Evolutionary conservation across 2,113 vertebrate genomes (phyloP).

Genomic region (Phrynosoma blainvillii): DNA sequence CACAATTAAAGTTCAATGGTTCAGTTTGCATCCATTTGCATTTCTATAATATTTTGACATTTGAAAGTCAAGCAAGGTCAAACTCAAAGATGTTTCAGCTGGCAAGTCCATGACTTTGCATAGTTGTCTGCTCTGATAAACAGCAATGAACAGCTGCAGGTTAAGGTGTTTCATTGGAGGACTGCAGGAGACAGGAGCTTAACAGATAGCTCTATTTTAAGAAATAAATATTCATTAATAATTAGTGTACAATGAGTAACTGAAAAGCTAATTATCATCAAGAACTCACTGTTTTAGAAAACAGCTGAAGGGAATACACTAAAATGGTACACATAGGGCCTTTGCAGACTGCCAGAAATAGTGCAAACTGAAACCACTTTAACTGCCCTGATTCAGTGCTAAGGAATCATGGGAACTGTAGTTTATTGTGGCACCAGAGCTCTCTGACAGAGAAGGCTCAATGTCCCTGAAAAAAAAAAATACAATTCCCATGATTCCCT

Average conservation of each 20-base stretch:
- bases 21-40: not conserved
- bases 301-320: too few relatives aligned
- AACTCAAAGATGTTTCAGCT: not conserved
- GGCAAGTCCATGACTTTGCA: not conserved
- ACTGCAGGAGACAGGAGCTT: not conserved
- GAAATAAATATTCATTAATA: not conserved
- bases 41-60: not conserved
- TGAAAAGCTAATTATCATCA: not conserved
- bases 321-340: too few relatives aligned
- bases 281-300: not conserved
- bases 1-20: not conserved
- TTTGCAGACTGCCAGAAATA: too few relatives aligned
- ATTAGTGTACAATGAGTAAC: not conserved
- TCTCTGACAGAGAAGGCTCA: too few relatives aligned
- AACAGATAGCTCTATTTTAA: not conserved
- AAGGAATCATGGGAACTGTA: too few relatives aligned
- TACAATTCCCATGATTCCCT: too few relatives aligned
- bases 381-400: too few relatives aligned
- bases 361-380: too few relatives aligned
- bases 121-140: slow-evolving; percentile 43
- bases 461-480: too few relatives aligned
- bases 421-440: too few relatives aligned
- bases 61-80: slow-evolving; percentile 41
- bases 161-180: not conserved
- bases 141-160: slow-evolving; percentile 31